Conservation (phyloP, 2,113 vertebrate genomes). For the Pavo muticus region DNA sequence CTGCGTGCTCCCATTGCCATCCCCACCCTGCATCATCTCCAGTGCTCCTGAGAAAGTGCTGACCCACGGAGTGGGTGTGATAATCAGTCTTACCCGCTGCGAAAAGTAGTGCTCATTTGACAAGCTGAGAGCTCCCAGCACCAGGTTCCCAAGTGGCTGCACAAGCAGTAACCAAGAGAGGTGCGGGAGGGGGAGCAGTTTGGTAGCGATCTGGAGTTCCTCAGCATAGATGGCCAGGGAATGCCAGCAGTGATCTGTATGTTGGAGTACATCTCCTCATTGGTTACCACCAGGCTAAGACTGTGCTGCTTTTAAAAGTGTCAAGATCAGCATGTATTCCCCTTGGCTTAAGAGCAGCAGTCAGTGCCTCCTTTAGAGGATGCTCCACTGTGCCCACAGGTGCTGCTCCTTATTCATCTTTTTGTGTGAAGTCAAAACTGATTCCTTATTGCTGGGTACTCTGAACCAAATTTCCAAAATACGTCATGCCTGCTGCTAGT, state of each 20-base stretch:
- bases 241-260: neutral
- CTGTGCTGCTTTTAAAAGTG: neutral
- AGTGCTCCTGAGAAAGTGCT: neutral
- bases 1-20: rapidly evolving
- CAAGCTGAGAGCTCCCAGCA: neutral
- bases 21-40: neutral
- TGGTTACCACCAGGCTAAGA: neutral
- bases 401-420: neutral
- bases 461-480: neutral
- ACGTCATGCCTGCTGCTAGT: neutral
- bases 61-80: rapidly evolving
- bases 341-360: neutral
- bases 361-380: neutral
- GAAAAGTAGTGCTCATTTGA: neutral
- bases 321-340: neutral
- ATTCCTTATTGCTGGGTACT: neutral
- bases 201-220: neutral
- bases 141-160: neutral
- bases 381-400: neutral
- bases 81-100: neutral
- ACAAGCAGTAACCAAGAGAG: neutral
- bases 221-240: neutral
- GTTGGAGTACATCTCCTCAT: neutral
- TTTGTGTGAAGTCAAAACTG: neutral
- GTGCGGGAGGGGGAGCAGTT: neutral